Percentiles rank a stretch among this genome's conserved stretches.
Conservation (phyloP, 2,113 vertebrate genomes). For the Sisor rabdophorus region DNA sequence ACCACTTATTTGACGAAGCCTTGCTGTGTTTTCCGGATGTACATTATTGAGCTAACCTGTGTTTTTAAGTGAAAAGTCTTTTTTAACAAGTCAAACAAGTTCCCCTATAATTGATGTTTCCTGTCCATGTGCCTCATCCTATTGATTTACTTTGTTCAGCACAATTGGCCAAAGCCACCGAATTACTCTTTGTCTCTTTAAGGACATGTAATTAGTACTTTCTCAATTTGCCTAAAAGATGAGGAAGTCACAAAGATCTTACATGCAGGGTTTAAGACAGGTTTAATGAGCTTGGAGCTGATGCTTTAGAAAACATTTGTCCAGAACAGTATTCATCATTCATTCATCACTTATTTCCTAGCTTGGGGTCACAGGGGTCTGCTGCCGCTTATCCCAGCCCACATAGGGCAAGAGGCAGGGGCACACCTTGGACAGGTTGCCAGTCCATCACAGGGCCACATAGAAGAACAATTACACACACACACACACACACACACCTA, state of each 20-base stretch:
- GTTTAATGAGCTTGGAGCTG: neutral
- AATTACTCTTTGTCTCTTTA: neutral
- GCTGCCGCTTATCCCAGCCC: too few species aligned
- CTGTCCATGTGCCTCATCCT: constrained; percentile 3
- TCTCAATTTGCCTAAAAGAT: constrained; percentile 15
- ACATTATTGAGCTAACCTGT: constrained; percentile 2
- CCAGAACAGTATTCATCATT: too few species aligned
- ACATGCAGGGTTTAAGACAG: constrained; percentile 12
- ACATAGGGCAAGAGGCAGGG: too few species aligned
- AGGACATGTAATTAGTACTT: constrained; percentile 2
- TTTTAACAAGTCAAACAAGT: constrained; percentile 17
- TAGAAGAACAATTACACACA: too few species aligned
- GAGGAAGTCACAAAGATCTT: constrained; percentile 8
- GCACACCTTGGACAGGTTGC: too few species aligned
- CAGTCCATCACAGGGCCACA: too few species aligned
- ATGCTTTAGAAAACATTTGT: too few species aligned
- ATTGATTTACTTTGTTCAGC: constrained; percentile 27
- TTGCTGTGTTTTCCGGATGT: constrained; percentile 29
- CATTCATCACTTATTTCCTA: too few species aligned
- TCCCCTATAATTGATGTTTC: constrained; percentile 37
- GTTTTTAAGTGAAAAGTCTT: constrained; percentile 37
- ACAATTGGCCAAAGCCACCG: neutral
- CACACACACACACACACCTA: too few species aligned
- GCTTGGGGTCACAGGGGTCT: too few species aligned
- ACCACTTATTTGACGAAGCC: neutral